Evolutionary conservation across 2,797 vertebrate species (phyloP).

Genomic region (Myiotriccus ornatus): DNA sequence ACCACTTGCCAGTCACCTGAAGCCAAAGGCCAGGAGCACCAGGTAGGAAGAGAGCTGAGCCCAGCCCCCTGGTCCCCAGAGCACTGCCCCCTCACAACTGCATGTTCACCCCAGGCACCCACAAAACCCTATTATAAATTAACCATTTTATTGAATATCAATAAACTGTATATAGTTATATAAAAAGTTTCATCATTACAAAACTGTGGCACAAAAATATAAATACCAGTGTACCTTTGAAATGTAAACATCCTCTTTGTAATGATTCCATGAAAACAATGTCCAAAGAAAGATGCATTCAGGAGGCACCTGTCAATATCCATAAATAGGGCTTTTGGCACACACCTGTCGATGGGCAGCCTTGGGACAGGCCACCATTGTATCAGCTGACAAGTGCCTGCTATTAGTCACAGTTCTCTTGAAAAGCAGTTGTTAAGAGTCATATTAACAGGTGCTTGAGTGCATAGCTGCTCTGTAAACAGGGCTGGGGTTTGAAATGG

Average conservation of each 20-base stretch:
- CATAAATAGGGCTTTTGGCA: conserved; percentile 77
- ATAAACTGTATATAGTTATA: conserved; percentile 84
- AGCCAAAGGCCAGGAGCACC: neutral
- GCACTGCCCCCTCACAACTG: neutral
- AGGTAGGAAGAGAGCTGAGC: accelerated
- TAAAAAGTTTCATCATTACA: conserved; percentile 82
- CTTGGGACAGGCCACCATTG: conserved; percentile 72
- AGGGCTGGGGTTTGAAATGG: conserved; percentile 73
- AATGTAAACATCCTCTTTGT: conserved; percentile 84
- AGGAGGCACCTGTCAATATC: conserved; percentile 77
- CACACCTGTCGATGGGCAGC: conserved; percentile 66
- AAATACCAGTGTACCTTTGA: conserved; percentile 88
- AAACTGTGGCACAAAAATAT: conserved; percentile 82
- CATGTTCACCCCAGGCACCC: neutral
- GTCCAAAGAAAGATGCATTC: conserved; percentile 75
- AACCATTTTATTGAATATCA: conserved; percentile 84
- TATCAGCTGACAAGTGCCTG: conserved; percentile 76
- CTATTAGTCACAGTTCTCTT: conserved; percentile 80
- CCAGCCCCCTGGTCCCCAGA: accelerated
- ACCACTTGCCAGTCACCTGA: neutral
- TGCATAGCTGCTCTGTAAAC: conserved; percentile 77
- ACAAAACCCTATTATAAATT: conserved; percentile 75
- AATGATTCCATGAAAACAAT: conserved; percentile 71
- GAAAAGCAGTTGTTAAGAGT: conserved; percentile 79
- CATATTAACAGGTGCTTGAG: conserved; percentile 80